Percentiles rank a stretch among this genome's conserved stretches.
phyloP scores from a whole-genome alignment of 2,888 invertebrate species.

The Spodoptera exigua region DNA sequence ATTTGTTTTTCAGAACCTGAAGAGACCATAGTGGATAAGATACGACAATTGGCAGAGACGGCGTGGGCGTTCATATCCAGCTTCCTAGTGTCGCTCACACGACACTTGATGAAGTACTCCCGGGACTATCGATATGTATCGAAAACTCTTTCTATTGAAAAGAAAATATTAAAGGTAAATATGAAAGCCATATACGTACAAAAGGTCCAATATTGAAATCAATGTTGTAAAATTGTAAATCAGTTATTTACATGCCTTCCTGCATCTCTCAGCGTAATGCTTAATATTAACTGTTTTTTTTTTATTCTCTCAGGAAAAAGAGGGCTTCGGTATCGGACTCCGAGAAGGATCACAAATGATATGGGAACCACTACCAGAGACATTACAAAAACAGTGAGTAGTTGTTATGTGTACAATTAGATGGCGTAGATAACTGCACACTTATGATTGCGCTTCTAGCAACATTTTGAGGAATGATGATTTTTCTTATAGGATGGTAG shows the following conservation, averaged over 20 bases:
- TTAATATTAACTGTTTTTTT: background rate
- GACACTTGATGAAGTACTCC: conserved; percentile 95
- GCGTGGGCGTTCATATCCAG: conserved; percentile 93
- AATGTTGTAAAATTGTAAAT: too few species aligned
- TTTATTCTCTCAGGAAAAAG: conserved; percentile 90
- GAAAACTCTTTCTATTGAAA: conserved; percentile 95
- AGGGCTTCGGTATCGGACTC: conserved; percentile 91
- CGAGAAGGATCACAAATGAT: conserved; percentile 91
- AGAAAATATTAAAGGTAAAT: conserved; percentile 94
- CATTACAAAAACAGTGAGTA: conserved; percentile 75
- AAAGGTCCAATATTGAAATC: too few species aligned
- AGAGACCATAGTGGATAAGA: conserved; percentile 84
- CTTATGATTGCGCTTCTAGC: background rate
- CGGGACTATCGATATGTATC: conserved; percentile 98
- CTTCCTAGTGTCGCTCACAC: conserved; percentile 94
- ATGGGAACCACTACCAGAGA: conserved; percentile 87
- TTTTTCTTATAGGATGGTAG: conserved; percentile 9
- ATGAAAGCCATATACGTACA: too few species aligned
- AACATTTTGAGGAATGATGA: conserved; percentile 5
- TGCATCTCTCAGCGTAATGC: background rate
- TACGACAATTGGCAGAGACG: conserved; percentile 83
- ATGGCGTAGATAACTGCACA: conserved; percentile 14
- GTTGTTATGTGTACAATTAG: background rate
- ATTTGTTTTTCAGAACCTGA: conserved; percentile 60
- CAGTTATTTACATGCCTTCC: too few species aligned